These are phyloP conservation scores for Lutraria lutraria DNA, from an alignment of 2,888 invertebrate genomes.

Conservation along the genomic window DNA sequence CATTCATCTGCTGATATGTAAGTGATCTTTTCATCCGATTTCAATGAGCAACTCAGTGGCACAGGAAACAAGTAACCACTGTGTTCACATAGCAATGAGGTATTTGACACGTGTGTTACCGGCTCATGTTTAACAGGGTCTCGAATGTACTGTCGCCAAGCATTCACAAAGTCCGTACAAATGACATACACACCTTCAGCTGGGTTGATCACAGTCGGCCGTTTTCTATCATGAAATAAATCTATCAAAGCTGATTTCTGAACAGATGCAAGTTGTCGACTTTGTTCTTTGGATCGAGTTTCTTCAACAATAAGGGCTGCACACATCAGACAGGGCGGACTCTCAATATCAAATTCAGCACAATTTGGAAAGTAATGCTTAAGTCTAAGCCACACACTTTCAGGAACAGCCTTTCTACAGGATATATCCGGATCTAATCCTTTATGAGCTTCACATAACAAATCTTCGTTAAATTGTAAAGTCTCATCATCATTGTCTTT, in stretches of 20 bases:
- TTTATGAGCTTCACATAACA: constrained; percentile 88
- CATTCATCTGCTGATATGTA: constrained; percentile 82
- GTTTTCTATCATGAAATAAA: constrained; percentile 85
- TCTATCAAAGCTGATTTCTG: constrained; percentile 86
- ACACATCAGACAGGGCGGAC: constrained; percentile 81
- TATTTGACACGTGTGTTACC: constrained; percentile 78
- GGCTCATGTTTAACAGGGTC: constrained; percentile 79
- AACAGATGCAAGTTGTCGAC: constrained; percentile 78
- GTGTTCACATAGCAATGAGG: constrained; percentile 83
- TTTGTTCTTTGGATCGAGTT: constrained; percentile 68
- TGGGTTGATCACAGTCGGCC: constrained; percentile 81
- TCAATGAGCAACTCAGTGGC: constrained; percentile 58
- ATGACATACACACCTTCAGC: constrained; percentile 77
- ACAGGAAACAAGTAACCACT: constrained; percentile 81
- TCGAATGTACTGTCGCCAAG: constrained; percentile 87
- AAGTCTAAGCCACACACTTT: constrained; percentile 88
- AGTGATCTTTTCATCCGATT: constrained; percentile 67
- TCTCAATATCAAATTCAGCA: constrained; percentile 77
- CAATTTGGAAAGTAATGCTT: constrained; percentile 87
- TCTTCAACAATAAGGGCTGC: constrained; percentile 72
- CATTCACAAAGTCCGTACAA: constrained; percentile 85
- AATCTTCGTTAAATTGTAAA: constrained; percentile 88
- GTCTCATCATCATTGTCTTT: constrained; percentile 74
- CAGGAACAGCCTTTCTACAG: constrained; percentile 88
- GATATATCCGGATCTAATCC: constrained; percentile 85